These are phyloP conservation scores for Tachyglossus aculeatus DNA, from an alignment of 2,797 vertebrate species.

Conservation along the genomic window DNA sequence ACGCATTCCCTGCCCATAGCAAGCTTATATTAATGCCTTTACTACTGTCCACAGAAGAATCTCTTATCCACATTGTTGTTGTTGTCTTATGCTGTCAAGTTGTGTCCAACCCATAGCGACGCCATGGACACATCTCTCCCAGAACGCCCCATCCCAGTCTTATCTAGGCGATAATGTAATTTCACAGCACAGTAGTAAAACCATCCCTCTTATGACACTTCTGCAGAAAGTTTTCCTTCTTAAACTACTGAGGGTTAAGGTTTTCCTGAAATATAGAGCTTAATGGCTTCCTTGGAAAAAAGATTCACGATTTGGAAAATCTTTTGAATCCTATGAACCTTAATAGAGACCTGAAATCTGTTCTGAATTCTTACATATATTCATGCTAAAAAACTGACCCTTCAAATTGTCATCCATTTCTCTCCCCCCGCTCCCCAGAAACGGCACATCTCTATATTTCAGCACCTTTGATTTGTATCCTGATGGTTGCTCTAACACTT, in stretches of 20 bases:
- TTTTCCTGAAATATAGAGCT: constrained; percentile 40
- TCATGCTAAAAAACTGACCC: constrained; percentile 28
- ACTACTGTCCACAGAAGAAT: no score
- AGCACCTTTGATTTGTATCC: constrained; percentile 43
- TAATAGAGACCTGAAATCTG: constrained; percentile 40
- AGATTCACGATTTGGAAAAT: not conserved
- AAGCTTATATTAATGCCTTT: no score
- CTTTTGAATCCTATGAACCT: constrained; percentile 30
- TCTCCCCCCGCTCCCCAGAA: no score
- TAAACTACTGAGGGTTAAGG: constrained; percentile 27
- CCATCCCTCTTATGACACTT: constrained; percentile 11
- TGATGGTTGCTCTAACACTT: constrained; percentile 41
- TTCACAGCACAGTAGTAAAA: no score
- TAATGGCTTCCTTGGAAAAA: constrained; percentile 27
- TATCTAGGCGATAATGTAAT: no score
- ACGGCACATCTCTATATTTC: constrained; percentile 40
- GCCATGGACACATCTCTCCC: no score
- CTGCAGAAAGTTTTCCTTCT: constrained; percentile 28
- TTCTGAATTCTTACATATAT: constrained; percentile 41
- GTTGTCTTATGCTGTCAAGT: no score
- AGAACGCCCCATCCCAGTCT: no score
- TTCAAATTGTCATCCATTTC: constrained; percentile 50
- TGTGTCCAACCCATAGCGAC: no score
- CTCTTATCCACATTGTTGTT: no score
- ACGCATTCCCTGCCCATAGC: no score